phyloP scores from a whole-genome alignment of 2,797 vertebrate genomes.

The Podargus strigoides region DNA sequence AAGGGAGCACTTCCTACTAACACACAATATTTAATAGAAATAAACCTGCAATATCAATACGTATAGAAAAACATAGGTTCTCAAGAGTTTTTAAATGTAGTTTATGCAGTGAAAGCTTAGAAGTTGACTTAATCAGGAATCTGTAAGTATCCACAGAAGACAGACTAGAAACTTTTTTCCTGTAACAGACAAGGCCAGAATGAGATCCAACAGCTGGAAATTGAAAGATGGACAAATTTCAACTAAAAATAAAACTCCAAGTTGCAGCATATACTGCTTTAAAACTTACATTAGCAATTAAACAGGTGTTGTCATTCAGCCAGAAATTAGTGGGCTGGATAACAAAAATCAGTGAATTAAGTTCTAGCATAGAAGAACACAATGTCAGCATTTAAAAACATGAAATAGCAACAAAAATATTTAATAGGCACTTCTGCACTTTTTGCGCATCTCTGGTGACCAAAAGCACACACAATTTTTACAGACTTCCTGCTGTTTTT shows the following conservation, averaged over 20 bases:
- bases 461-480: background rate
- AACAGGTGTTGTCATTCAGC: background rate
- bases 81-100: background rate
- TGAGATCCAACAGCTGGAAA: background rate
- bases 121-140: background rate
- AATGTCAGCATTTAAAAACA: background rate
- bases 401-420: background rate
- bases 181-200: background rate
- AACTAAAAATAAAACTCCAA: background rate
- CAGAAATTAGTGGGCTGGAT: background rate
- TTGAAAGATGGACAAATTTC: background rate
- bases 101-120: background rate
- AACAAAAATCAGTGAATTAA: background rate
- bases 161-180: background rate
- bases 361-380: background rate
- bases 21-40: background rate
- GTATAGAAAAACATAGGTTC: background rate
- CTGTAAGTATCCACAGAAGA: background rate
- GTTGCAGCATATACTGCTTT: background rate
- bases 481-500: background rate
- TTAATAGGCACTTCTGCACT: background rate
- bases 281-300: background rate
- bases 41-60: background rate
- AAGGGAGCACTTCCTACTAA: background rate
- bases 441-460: background rate